Evolutionary conservation across 2,888 invertebrate genomes (phyloP), one percentile per base, ranked within the genome.

Genomic region (Boloria selene): DNA sequence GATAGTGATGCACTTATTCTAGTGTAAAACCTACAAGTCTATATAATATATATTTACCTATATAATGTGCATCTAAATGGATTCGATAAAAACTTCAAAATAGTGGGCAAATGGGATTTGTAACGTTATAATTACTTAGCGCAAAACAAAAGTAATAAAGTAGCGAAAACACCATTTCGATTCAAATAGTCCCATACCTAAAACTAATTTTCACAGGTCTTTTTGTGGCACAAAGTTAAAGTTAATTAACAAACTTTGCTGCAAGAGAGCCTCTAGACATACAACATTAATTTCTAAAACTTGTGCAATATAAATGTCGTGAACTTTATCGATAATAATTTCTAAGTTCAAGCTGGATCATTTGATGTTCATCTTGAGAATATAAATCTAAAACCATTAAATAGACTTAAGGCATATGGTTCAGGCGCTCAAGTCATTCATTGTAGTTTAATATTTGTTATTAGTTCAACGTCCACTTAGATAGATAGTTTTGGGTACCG

Each of bases 261-360:
- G 38, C 45, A 62, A 59, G 65, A 17, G 49, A 31, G 17, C 45
- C 54, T 42, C 22, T 53, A 50, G 51, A 51, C 65, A 62, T 62
- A 62, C 50, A 65, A 62, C 50, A 62, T 62, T 68, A 59, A 68
- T 61, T 68, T 47, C 54, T 59, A 42, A 16, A 62, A 68, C 59
- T 65, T 65, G 47, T 61, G 54, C 61, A 59, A 51, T 59, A 62
- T 62, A 65, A 65, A 60, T 66, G 55, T 62, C 60, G 18, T 59
- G 4, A 68, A 65, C 51, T 68, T 62, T 68, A 55, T 62, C 55
- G 62, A 62, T 65, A 68, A 59, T 65, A 70, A 64, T 67, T 53
- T 65, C 51, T n/a, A 61, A 64, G 56, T 49, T 56, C 18, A 65
- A 59, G 50, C 17, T 31, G 47, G 17, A 42, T 61, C 47, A 58